Base-by-base conservation (phyloP, 2,797 vertebrate species). In the Pangasius larnaudii region DNA sequence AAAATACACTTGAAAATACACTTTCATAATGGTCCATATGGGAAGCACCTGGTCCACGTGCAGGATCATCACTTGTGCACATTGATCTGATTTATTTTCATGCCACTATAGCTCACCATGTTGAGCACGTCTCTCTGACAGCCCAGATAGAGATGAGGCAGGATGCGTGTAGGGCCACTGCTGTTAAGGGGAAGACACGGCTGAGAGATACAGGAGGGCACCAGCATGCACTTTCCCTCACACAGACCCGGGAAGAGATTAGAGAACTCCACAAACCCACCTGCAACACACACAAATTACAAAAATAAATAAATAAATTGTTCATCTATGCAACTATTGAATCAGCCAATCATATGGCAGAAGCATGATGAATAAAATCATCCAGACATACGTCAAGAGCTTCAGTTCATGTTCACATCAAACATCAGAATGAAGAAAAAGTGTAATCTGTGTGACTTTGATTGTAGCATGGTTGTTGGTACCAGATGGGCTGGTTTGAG, bases 61-160 rank as follows among this genome's bases (percentile, higher is more conserved):
- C 71, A 72, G 33, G 22, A 42, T 16, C 8, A 3, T 42, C 1
- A 22, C 5, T 27, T 75, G 71, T 46, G 22, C 22, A 5, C 39
- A 14, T 27, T 18, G 13, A 30, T 24, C 46, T 22, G 30, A 1
- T 7, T 58, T 13, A 36, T 69, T 11, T 51, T 56, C 3, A 5
- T 5, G 27, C 10, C 14, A 8, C 5, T 33, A 5, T 5, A 39
- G 18, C 94, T 92, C 92, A 99, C 98, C 97, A 97, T 97, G 95
- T 98, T 98, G 83, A 99, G 97, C 82, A 98, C 98, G 72, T 99
- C 98, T 19, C 98, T 94, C 93, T 99, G 98, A 92, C 98, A 99
- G 92, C 98, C 98, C 87, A 99, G 97, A 92, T 99, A 99, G 79
- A 99, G 96, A 93, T 99, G 97, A 61, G 98, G 97, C 92, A 99